These are phyloP conservation scores for Balanococcus diminutus DNA, from an alignment of 2,888 invertebrate genomes.

Conservation along the genomic window DNA sequence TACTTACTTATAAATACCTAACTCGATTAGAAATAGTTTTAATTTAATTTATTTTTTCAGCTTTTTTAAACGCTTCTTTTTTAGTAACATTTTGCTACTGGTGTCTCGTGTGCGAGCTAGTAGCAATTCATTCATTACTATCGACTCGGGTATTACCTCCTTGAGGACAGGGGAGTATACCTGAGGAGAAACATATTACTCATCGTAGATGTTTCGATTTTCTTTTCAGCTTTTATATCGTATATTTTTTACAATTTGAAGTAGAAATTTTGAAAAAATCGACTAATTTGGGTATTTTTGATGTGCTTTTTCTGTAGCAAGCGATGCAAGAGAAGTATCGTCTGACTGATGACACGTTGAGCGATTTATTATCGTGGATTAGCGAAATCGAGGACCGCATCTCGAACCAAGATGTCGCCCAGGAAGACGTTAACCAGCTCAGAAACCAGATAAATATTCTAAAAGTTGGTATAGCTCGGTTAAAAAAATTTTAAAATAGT, in stretches of 20 bases:
- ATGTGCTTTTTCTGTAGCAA: conserved; percentile 72
- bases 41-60: neutral
- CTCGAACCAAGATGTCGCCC: conserved; percentile 83
- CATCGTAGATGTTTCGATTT: neutral
- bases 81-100: neutral
- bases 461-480: conserved; percentile 68
- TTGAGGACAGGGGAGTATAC: neutral
- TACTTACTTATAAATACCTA: too few species aligned
- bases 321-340: conserved; percentile 94
- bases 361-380: conserved; percentile 86
- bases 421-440: conserved; percentile 84
- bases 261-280: neutral
- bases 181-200: neutral
- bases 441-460: conserved; percentile 87
- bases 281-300: neutral
- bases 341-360: conserved; percentile 84
- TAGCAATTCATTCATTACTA: neutral
- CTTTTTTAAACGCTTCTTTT: neutral
- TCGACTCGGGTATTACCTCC: neutral
- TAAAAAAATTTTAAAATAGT: neutral
- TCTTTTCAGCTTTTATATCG: neutral
- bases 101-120: neutral
- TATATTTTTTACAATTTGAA: neutral
- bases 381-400: conserved; percentile 81
- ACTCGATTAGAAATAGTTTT: neutral